phyloP scores from a whole-genome alignment of 2,888 invertebrate species.

The Sesamia inferens region DNA sequence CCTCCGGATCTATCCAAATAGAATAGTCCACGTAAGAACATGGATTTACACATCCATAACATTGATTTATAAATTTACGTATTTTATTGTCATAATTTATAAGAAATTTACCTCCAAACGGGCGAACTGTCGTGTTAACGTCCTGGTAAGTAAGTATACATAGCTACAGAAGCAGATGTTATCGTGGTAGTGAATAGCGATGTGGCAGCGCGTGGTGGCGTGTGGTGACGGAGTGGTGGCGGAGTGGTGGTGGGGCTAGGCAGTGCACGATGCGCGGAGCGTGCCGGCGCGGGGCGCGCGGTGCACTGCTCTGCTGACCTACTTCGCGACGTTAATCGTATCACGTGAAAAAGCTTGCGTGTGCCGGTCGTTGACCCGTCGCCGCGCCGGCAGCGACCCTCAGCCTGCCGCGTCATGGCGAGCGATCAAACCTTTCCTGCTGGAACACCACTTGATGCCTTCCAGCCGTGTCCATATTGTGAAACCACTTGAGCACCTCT shows the following conservation, averaged over 20 bases:
- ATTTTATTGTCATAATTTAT: constrained; percentile 29
- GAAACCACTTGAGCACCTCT: background rate
- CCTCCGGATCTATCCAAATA: constrained; percentile 32
- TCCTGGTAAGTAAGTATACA: constrained; percentile 28
- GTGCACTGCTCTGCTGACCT: constrained; percentile 81
- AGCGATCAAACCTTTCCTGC: constrained; percentile 24
- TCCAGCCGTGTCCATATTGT: constrained; percentile 13
- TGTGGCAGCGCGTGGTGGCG: constrained; percentile 51
- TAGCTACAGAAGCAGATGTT: constrained; percentile 38
- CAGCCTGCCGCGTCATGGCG: constrained; percentile 40
- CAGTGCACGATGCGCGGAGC: constrained; percentile 48
- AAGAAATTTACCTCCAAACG: constrained; percentile 23
- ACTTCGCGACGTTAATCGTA: constrained; percentile 81
- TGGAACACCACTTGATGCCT: constrained; percentile 42
- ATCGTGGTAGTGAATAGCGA: constrained; percentile 44
- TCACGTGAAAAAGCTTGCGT: constrained; percentile 85
- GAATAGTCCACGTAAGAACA: background rate
- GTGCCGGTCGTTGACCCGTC: constrained; percentile 77
- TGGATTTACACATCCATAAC: background rate
- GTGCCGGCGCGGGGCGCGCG: constrained; percentile 63
- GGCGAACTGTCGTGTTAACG: constrained; percentile 35
- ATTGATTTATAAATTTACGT: background rate
- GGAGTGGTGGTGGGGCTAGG: constrained; percentile 44
- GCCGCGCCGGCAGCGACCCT: constrained; percentile 64
- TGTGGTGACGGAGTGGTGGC: constrained; percentile 17